Conservation (phyloP, 2,113 vertebrate genomes). For the Alaudala cheleensis region DNA sequence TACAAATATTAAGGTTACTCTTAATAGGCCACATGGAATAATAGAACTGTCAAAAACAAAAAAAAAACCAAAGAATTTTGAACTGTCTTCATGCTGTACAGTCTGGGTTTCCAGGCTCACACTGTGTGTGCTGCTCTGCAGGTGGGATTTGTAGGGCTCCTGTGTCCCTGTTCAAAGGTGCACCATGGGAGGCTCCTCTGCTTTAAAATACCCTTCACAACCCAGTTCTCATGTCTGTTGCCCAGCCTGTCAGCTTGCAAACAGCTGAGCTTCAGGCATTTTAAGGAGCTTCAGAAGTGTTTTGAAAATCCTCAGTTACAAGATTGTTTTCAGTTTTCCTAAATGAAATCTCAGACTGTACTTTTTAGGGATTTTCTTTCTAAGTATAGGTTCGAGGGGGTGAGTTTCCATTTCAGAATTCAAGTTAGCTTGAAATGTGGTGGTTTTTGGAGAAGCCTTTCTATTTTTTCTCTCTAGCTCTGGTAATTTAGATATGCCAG, state of each 20-base stretch:
- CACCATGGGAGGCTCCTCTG: background rate
- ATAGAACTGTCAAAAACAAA: background rate
- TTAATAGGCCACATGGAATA: background rate
- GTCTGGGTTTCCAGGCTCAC: background rate
- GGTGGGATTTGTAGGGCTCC: background rate
- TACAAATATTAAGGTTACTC: conserved; percentile 14
- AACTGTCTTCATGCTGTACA: background rate
- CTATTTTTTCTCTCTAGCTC: background rate
- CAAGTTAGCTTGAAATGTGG: background rate
- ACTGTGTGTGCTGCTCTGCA: background rate
- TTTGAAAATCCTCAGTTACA: background rate
- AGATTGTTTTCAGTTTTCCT: background rate
- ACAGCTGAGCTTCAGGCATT: background rate
- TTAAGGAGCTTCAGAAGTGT: background rate
- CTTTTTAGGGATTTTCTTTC: conserved; percentile 13
- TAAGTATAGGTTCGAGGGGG: conserved; percentile 3
- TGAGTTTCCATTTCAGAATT: conserved; percentile 40
- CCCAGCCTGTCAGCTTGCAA: background rate
- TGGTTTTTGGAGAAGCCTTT: background rate
- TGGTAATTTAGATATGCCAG: background rate
- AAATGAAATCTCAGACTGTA: conserved; percentile 10
- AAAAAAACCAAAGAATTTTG: background rate
- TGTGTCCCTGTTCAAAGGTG: background rate
- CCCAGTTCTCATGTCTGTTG: background rate
- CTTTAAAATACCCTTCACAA: background rate